Percentiles rank a stretch among this genome's conserved stretches.
Conservation (phyloP, 1,140 invertebrate genomes). For the Zaprionus nigranus region DNA sequence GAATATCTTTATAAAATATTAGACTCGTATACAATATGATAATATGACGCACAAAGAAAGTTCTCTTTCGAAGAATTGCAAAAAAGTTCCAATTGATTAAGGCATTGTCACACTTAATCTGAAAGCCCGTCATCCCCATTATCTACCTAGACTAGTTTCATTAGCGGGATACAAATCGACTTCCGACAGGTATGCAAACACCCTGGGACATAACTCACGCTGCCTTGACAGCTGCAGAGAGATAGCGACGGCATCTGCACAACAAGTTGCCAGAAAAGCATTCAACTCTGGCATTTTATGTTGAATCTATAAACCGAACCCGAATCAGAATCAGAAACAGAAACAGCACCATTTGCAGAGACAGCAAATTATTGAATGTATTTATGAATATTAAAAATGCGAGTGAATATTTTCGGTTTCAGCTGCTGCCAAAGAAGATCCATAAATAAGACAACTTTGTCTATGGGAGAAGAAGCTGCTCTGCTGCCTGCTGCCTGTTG, state of each 20-base stretch:
- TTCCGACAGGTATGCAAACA: constrained; percentile 11
- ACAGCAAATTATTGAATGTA: constrained; percentile 47
- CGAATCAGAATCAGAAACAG: background rate
- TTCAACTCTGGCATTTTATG: constrained; percentile 76
- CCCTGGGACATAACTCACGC: background rate
- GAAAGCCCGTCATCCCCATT: background rate
- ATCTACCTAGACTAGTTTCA: background rate
- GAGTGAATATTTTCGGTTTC: constrained; percentile 36
- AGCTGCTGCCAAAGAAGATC: constrained; percentile 50
- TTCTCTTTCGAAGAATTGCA: background rate
- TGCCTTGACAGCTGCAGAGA: background rate
- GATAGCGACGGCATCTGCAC: background rate
- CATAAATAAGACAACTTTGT: constrained; percentile 67
- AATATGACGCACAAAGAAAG: background rate
- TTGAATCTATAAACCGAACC: constrained; percentile 8
- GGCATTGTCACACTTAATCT: background rate
- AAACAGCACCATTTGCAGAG: background rate
- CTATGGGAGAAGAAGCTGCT: constrained; percentile 16
- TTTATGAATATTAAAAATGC: constrained; percentile 72
- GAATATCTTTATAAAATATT: background rate
- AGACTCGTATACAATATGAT: background rate
- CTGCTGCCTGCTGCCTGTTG: background rate
- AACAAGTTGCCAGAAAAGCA: constrained; percentile 45
- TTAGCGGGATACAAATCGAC: background rate
- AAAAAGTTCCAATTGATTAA: background rate